These are phyloP conservation scores for Mesitornis unicolor DNA, from an alignment of 2,113 vertebrate genomes.

Conservation along the genomic window DNA sequence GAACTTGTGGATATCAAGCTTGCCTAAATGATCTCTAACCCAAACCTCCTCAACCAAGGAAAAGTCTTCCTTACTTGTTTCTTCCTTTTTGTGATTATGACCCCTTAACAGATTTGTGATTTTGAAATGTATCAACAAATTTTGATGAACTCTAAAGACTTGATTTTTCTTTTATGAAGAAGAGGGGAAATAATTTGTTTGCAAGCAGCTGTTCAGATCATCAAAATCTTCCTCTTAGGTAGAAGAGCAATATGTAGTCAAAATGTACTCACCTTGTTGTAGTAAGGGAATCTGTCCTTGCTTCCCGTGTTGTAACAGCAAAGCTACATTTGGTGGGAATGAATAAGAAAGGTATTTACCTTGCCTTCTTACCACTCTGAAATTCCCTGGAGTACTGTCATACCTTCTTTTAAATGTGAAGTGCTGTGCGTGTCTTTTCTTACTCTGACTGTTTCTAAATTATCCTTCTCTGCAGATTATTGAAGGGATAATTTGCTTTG, in stretches of 20 bases:
- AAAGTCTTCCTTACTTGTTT: too few relatives aligned
- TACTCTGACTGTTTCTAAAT: neutral
- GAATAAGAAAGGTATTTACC: neutral
- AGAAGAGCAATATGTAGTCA: neutral
- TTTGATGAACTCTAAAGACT: neutral
- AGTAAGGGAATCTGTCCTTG: neutral
- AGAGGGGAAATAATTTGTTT: neutral
- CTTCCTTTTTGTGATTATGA: neutral
- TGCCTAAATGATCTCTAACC: too few relatives aligned
- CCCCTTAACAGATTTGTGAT: neutral
- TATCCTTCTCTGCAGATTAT: neutral
- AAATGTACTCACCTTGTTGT: neutral
- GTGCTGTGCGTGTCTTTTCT: neutral
- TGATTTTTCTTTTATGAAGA: neutral
- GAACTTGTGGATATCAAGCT: too few relatives aligned
- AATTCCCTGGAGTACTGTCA: neutral
- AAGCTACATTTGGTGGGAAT: neutral
- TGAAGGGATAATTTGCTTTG: neutral
- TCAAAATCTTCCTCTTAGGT: neutral
- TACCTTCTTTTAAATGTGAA: neutral
- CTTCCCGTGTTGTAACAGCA: neutral
- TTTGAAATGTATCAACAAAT: neutral
- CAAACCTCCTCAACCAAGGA: too few relatives aligned
- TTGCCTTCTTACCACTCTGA: neutral
- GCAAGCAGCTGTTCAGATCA: neutral